Base-by-base conservation (phyloP, 2,888 invertebrate species). In the Parnassius orleans region DNA sequence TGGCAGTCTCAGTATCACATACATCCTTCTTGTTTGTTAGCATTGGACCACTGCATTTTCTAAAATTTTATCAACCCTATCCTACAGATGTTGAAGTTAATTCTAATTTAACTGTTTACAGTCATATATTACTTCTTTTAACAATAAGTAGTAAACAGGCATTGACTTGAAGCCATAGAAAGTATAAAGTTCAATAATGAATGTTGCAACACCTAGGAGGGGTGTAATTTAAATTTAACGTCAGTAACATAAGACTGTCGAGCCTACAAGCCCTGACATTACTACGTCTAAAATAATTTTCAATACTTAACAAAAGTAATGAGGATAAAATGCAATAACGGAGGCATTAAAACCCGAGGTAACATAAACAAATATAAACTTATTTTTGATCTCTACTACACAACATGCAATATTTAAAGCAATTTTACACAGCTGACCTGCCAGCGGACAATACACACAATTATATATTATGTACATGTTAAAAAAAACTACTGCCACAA, bases 311-410 rank as follows among this genome's bases (percentile, higher is more conserved):
- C 56, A 78, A n/a, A 81, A 78, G 71, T 79, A 80, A 79, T 77
- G 76, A 75, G 73, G 76, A 73, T 73, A 79, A 77, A 48, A 81
- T 81, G 86, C 77, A 84, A 83, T 83, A 83, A 83, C 76, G 75
- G 75, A 72, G 77, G 80, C 73, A 77, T 82, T 86, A 84, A 86
- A 83, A 76, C 70, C 75, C 71, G 78, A 77, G 77, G 78, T 80
- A 87, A 86, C 76, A 87, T 86, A 90, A 89, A 90, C 90, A 90
- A 86, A 90, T 88, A 87, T 86, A 84, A 87, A 84, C 71, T 70
- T 80, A 86, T 86, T 87, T 84, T 74, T 74, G 83, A 70, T 78
- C 73, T 75, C 79, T 72, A 85, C 83, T 86, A 87, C 84, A 87
- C 83, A 84, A 83, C 90, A 90, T 90, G 90, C 90, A 89, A 87